phyloP scores from a whole-genome alignment of 2,888 invertebrate genomes.

The Platynereis dumerilii region DNA sequence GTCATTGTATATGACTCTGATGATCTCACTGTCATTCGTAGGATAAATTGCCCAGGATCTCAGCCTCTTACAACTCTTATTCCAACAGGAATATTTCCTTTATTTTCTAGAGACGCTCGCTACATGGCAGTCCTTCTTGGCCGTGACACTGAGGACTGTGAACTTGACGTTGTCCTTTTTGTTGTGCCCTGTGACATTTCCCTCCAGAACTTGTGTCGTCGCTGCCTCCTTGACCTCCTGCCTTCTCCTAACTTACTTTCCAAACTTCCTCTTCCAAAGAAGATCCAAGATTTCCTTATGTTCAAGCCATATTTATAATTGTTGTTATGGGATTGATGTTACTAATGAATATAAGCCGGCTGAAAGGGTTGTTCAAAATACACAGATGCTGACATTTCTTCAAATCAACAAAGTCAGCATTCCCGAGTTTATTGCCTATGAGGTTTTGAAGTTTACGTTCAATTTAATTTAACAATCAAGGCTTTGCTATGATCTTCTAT shows the following conservation, averaged over 20 bases:
- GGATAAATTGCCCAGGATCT: background rate
- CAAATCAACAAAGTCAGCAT: too few species aligned
- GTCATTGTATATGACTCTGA: conserved; percentile 7
- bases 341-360: too few species aligned
- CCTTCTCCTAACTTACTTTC: background rate
- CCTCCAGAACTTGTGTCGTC: conserved; percentile 12
- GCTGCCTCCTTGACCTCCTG: background rate
- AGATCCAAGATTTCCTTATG: conserved; percentile 7
- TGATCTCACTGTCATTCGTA: background rate
- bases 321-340: too few species aligned
- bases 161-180: background rate
- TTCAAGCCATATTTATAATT: background rate
- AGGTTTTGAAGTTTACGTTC: too few species aligned
- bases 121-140: conserved; percentile 10
- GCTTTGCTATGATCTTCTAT: too few species aligned
- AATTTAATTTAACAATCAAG: too few species aligned
- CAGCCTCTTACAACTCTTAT: background rate
- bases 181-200: conserved; percentile 2
- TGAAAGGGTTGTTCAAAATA: too few species aligned
- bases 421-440: too few species aligned
- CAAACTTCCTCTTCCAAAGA: conserved; percentile 8
- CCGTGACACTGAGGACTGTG: background rate
- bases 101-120: conserved; percentile 14
- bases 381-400: too few species aligned
- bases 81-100: conserved; percentile 14